Percentiles rank a stretch among this genome's conserved stretches.
Conservation (phyloP, 1,140 invertebrate species). For the Pogonomyrmex barbatus region DNA sequence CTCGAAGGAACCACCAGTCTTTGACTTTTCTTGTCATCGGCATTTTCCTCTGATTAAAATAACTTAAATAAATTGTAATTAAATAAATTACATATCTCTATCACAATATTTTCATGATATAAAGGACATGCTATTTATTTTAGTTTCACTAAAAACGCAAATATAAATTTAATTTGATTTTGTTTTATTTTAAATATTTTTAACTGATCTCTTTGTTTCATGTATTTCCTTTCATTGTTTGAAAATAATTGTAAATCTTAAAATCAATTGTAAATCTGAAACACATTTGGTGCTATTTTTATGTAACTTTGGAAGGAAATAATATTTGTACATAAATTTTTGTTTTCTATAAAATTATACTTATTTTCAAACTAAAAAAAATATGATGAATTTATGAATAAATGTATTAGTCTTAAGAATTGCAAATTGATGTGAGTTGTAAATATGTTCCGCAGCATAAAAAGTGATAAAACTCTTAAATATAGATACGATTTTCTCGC, state of each 20-base stretch:
- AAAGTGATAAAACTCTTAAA: slow-evolving; percentile 62
- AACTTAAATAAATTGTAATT: slow-evolving; percentile 65
- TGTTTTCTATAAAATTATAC: slow-evolving; percentile 45
- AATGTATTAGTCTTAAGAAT: slow-evolving; percentile 64
- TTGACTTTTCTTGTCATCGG: slow-evolving; percentile 95
- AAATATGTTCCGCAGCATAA: slow-evolving; percentile 70
- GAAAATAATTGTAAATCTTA: slow-evolving; percentile 25
- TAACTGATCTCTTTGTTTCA: slow-evolving; percentile 21
- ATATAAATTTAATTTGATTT: slow-evolving; percentile 51
- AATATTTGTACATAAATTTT: slow-evolving; percentile 66
- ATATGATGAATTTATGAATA: slow-evolving; percentile 53
- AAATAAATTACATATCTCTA: slow-evolving; percentile 19
- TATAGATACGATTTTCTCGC: slow-evolving; percentile 29
- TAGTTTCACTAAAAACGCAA: slow-evolving; percentile 54
- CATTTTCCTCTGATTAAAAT: slow-evolving; percentile 97
- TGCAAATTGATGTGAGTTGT: slow-evolving; percentile 67
- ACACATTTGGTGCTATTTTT: slow-evolving; percentile 66
- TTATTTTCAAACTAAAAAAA: slow-evolving; percentile 54
- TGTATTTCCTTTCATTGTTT: slow-evolving; percentile 45
- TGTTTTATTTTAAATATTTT: slow-evolving; percentile 32
- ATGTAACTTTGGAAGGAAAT: slow-evolving; percentile 63
- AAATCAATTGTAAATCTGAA: slow-evolving; percentile 30
- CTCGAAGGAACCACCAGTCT: slow-evolving; percentile 93
- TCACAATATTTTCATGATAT: slow-evolving; percentile 40
- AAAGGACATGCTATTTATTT: slow-evolving; percentile 74